These are phyloP conservation scores for Myotis findleyi DNA, from an alignment of 2,797 vertebrate species.

Conservation along the genomic window DNA sequence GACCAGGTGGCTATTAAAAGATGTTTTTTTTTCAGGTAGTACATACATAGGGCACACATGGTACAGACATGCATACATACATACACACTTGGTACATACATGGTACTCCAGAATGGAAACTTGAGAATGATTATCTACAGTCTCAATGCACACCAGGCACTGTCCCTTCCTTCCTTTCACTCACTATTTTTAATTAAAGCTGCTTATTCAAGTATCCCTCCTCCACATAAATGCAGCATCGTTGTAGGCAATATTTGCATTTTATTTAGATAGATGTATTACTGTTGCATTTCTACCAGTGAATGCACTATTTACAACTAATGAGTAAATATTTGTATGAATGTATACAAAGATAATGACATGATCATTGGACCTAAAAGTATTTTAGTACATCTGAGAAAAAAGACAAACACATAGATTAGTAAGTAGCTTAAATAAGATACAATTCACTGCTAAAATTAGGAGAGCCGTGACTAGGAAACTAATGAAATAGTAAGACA, in stretches of 20 bases:
- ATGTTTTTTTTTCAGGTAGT: not conserved
- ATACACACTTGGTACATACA: not conserved
- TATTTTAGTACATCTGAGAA: not conserved
- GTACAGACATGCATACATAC: not conserved
- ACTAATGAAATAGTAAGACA: not conserved
- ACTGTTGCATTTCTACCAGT: not conserved
- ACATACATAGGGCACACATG: not conserved
- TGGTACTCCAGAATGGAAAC: not conserved
- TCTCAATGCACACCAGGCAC: not conserved
- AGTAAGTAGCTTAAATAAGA: not conserved
- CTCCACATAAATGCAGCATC: not conserved
- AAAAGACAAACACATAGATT: not conserved
- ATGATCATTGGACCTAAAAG: not conserved
- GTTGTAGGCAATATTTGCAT: not conserved
- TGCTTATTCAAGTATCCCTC: not conserved
- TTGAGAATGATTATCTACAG: not conserved
- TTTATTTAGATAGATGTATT: not conserved
- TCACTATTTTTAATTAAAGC: not conserved
- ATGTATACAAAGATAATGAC: constrained; percentile 29
- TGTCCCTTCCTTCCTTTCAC: not conserved
- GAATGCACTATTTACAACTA: not conserved
- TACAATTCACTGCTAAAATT: constrained; percentile 30
- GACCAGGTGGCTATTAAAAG: not conserved
- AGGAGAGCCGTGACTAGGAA: not conserved
- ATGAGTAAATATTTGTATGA: constrained; percentile 7